These are phyloP conservation scores for Rhagoletis pomonella DNA, from an alignment of 1,140 invertebrate genomes.

Conservation along the genomic window DNA sequence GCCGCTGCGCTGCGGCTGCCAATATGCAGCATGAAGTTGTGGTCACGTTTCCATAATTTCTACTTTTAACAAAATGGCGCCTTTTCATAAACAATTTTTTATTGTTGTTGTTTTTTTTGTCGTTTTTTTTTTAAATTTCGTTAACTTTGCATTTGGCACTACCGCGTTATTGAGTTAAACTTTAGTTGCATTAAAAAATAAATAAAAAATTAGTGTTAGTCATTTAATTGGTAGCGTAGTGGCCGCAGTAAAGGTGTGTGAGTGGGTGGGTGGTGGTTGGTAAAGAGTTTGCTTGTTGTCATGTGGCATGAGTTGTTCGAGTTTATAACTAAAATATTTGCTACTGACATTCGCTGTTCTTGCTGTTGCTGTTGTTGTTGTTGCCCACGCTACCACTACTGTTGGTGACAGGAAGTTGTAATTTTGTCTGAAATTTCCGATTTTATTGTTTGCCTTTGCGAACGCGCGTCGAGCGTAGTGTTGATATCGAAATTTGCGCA, in stretches of 20 bases:
- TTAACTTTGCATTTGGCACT: slow-evolving; percentile 20
- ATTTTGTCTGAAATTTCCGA: slow-evolving; percentile 53
- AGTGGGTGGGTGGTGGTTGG: background rate
- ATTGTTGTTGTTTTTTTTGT: background rate
- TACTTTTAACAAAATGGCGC: slow-evolving; percentile 14
- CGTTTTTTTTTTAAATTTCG: background rate
- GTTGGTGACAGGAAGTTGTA: slow-evolving; percentile 51
- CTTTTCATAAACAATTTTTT: background rate
- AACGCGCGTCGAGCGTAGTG: background rate
- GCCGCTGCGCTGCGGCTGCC: slow-evolving; percentile 7
- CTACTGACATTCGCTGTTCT: background rate
- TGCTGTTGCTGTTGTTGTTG: background rate
- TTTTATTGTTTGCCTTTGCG: background rate
- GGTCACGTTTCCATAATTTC: slow-evolving; percentile 45
- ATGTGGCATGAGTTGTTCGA: background rate
- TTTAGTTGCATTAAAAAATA: background rate
- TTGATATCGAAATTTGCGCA: slow-evolving; percentile 25
- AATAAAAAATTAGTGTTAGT: slow-evolving; percentile 16
- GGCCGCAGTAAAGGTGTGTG: background rate
- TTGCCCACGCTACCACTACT: background rate
- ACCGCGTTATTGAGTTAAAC: slow-evolving; percentile 34
- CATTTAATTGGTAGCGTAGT: background rate
- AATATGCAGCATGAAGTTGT: slow-evolving; percentile 39
- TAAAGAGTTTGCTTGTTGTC: too few relatives aligned
- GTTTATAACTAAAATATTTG: background rate